Conservation (phyloP, 2,113 vertebrate species). For the Pristiophorus japonicus region DNA sequence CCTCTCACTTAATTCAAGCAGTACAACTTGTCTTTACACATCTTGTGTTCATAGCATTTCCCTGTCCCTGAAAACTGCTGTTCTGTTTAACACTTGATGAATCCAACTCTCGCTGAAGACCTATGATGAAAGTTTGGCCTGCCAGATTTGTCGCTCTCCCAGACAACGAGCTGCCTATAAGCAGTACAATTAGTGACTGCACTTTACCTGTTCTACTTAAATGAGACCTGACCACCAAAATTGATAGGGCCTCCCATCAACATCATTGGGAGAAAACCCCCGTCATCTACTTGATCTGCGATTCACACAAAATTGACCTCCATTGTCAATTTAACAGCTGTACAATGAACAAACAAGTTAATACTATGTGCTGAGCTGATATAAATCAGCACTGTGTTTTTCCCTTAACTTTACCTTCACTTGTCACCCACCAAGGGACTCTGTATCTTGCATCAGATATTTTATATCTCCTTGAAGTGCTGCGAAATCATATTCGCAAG, state of each 20-base stretch:
- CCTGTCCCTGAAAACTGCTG: neutral
- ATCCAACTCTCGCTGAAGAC: neutral
- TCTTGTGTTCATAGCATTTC: neutral
- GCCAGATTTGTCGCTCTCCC: neutral
- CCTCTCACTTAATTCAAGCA: neutral
- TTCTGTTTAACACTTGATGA: neutral
- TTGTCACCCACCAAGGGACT: neutral
- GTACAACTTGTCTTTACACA: neutral
- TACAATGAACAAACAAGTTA: neutral
- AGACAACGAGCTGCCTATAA: neutral
- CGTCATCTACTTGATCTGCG: neutral
- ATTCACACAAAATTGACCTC: neutral
- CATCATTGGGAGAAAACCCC: neutral
- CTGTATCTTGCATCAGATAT: neutral
- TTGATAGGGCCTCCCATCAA: neutral
- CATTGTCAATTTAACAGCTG: neutral
- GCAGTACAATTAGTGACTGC: neutral
- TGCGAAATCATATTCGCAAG: slow-evolving; percentile 2
- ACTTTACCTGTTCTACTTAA: neutral
- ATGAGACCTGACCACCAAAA: neutral
- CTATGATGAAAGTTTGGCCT: neutral
- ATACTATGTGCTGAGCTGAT: neutral
- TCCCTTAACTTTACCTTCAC: neutral
- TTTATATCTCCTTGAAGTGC: neutral
- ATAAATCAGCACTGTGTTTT: neutral